A percentile compares a stretch with the other conserved stretches of the same genome.
Conservation (phyloP, 2,113 vertebrate species). For the Archilochus colubris region DNA sequence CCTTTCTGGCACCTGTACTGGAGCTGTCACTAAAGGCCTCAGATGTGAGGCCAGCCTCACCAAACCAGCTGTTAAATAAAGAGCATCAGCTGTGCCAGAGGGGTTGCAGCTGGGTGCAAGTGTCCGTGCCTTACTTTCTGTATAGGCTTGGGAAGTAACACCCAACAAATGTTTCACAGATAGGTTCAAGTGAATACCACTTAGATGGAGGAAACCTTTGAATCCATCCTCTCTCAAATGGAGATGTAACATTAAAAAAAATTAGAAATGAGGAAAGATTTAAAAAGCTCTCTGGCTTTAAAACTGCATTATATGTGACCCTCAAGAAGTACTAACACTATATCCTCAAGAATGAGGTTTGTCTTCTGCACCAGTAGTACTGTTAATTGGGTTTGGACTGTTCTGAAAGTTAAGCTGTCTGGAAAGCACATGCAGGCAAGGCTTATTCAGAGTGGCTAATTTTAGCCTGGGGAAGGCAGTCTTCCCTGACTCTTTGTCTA, state of each 20-base stretch:
- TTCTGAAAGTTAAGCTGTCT: slow-evolving; percentile 36
- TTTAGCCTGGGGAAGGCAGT: slow-evolving; percentile 27
- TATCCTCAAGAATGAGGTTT: slow-evolving; percentile 15
- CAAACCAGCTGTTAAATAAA: neutral
- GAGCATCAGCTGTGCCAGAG: neutral
- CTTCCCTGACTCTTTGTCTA: neutral
- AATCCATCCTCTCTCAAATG: neutral
- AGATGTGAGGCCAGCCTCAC: neutral
- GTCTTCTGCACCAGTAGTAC: neutral
- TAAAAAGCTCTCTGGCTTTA: neutral
- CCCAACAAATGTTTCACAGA: neutral
- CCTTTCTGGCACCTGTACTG: neutral
- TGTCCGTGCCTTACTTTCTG: neutral
- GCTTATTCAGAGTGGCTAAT: slow-evolving; percentile 30
- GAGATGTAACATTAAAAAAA: neutral
- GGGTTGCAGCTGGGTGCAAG: neutral
- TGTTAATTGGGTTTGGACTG: slow-evolving; percentile 11
- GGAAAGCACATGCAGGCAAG: neutral
- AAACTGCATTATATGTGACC: neutral
- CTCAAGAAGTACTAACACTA: neutral
- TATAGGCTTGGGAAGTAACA: neutral
- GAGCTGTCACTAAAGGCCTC: neutral
- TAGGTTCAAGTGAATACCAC: neutral
- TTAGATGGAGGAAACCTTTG: neutral
- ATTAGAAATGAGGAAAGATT: neutral